Conservation (phyloP, 2,888 invertebrate species). For the Alsophila aescularia region DNA sequence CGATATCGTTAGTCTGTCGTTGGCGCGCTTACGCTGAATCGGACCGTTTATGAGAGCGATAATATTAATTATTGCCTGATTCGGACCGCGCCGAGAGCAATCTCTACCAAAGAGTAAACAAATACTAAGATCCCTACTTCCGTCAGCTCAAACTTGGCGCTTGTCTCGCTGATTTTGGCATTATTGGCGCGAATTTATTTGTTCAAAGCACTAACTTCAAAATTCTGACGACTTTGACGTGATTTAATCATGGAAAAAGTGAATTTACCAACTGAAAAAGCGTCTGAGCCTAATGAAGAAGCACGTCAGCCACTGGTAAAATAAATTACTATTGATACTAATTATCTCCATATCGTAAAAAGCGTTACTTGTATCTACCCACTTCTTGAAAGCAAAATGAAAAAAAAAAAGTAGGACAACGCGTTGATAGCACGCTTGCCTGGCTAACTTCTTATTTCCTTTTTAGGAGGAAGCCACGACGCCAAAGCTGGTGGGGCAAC, state of each 20-base stretch:
- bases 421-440: conserved; percentile 5
- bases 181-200: conserved; percentile 24
- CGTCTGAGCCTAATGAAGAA: conserved; percentile 65
- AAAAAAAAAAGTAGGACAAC: not conserved
- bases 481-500: conserved; percentile 30
- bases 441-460: not conserved
- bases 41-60: too few species aligned
- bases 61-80: too few species aligned
- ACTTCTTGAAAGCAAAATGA: not conserved
- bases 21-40: too few species aligned
- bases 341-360: not conserved
- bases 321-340: not conserved
- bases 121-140: not conserved
- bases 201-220: not conserved
- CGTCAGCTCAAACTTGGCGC: not conserved
- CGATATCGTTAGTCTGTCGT: too few species aligned
- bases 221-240: conserved; percentile 6
- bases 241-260: conserved; percentile 51
- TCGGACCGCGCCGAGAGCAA: too few species aligned
- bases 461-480: conserved; percentile 41
- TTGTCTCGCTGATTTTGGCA: too few species aligned
- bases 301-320: conserved; percentile 61
- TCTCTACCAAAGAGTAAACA: too few species aligned
- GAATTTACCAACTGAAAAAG: conserved; percentile 62
- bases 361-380: not conserved